These are phyloP conservation scores for Plecotus auritus DNA, from an alignment of 2,113 vertebrate species.

Conservation along the genomic window DNA sequence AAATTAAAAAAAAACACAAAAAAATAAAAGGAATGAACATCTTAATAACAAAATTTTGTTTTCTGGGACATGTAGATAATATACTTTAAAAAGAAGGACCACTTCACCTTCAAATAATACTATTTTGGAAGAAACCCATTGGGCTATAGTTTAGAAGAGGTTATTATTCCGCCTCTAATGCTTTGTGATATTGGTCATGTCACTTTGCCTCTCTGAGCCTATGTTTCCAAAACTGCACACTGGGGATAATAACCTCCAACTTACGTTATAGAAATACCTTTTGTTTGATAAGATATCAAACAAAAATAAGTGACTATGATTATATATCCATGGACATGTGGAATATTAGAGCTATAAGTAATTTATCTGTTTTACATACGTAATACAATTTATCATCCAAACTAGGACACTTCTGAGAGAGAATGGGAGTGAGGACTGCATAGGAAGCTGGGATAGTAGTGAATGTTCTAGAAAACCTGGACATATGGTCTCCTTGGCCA, in stretches of 20 bases:
- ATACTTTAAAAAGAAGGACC: neutral
- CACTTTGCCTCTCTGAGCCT: neutral
- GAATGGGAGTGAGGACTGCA: neutral
- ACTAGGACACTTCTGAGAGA: neutral
- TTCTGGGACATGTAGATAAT: neutral
- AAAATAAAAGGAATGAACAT: neutral
- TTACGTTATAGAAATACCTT: neutral
- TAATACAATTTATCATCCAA: neutral
- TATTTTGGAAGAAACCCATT: neutral
- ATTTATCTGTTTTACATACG: neutral
- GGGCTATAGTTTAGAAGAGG: neutral
- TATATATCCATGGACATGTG: neutral
- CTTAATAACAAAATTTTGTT: neutral
- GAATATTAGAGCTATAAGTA: neutral
- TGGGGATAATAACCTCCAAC: neutral
- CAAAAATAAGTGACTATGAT: neutral
- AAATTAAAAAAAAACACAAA: too few relatives aligned
- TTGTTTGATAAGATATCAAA: neutral
- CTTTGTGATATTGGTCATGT: neutral
- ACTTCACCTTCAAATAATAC: neutral
- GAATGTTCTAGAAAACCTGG: neutral
- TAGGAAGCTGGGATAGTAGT: neutral
- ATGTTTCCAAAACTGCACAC: neutral
- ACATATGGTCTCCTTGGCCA: neutral
- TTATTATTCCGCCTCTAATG: neutral